Conservation (phyloP, 2,797 vertebrate genomes). For the Alfaro cultratus region DNA sequence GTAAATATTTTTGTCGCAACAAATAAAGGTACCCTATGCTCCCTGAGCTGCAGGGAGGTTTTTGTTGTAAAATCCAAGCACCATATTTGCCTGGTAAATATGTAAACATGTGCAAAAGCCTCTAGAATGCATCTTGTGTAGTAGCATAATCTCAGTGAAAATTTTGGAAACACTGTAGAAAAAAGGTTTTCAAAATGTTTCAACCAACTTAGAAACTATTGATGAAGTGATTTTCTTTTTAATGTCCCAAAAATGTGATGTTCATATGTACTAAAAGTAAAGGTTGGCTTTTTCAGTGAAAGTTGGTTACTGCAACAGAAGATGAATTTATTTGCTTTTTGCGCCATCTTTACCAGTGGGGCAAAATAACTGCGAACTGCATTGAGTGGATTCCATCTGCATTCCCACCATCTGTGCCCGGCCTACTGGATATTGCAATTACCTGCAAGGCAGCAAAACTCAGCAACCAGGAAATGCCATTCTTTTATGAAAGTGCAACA, state of each 20-base stretch:
- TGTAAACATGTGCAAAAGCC: not conserved
- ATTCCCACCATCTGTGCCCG: conserved; percentile 8
- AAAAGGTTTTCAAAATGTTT: too few relatives aligned
- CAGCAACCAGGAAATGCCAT: conserved; percentile 51
- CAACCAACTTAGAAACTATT: too few relatives aligned
- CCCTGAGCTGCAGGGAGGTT: not conserved
- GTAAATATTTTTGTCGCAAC: conserved; percentile 9
- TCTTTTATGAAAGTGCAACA: conserved; percentile 28
- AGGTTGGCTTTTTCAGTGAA: not conserved
- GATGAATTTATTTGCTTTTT: not conserved
- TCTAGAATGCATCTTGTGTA: not conserved
- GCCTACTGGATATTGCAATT: conserved; percentile 28
- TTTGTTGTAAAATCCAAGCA: conserved; percentile 10
- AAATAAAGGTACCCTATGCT: not conserved
- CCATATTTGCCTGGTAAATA: not conserved
- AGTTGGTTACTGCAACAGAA: not conserved
- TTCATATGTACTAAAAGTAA: not conserved
- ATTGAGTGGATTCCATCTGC: not conserved
- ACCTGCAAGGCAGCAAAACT: conserved; percentile 36
- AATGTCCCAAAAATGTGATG: not conserved
- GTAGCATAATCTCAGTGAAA: not conserved
- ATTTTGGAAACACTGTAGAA: not conserved
- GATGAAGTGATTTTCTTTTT: not conserved
- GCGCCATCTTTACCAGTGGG: not conserved
- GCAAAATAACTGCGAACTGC: not conserved